These are phyloP conservation scores for Drosophila pseudoananassae DNA, from an alignment of 1,140 invertebrate genomes.

Conservation along the genomic window DNA sequence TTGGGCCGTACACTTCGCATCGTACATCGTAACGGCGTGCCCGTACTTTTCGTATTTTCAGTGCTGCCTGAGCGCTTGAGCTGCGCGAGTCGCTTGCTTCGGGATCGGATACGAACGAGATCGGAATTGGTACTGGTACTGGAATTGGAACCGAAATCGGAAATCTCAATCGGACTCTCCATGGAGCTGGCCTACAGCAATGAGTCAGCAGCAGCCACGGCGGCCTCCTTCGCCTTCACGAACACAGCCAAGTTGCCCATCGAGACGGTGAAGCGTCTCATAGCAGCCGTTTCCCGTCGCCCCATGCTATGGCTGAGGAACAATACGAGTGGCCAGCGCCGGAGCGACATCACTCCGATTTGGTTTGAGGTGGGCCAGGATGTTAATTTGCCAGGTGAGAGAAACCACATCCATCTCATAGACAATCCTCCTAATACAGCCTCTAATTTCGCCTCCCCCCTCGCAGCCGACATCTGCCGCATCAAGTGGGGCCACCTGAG, in stretches of 20 bases:
- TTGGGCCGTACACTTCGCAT: constrained; percentile 48
- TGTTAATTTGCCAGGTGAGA: constrained; percentile 74
- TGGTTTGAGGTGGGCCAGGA: constrained; percentile 78
- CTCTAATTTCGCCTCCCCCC: background rate
- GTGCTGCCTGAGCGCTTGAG: constrained; percentile 70
- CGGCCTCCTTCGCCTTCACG: constrained; percentile 61
- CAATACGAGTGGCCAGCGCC: constrained; percentile 66
- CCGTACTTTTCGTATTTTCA: constrained; percentile 64
- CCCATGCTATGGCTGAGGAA: constrained; percentile 70
- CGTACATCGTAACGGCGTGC: constrained; percentile 47
- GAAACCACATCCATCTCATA: background rate
- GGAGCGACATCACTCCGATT: constrained; percentile 73
- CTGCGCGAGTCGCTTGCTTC: constrained; percentile 63
- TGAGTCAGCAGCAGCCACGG: constrained; percentile 65
- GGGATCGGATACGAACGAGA: constrained; percentile 12
- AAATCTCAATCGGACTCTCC: constrained; percentile 26
- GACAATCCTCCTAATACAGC: background rate
- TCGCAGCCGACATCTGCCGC: constrained; percentile 69
- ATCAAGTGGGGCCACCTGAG: constrained; percentile 77
- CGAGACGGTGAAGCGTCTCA: constrained; percentile 72
- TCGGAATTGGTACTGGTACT: constrained; percentile 16
- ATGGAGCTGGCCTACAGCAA: constrained; percentile 68
- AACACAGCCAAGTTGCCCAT: constrained; percentile 76
- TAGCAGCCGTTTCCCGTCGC: constrained; percentile 69
- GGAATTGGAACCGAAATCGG: constrained; percentile 10